Percentiles rank a stretch among this genome's conserved stretches.
Conservation (phyloP, 2,113 vertebrate species). For the Callorhinus ursinus region DNA sequence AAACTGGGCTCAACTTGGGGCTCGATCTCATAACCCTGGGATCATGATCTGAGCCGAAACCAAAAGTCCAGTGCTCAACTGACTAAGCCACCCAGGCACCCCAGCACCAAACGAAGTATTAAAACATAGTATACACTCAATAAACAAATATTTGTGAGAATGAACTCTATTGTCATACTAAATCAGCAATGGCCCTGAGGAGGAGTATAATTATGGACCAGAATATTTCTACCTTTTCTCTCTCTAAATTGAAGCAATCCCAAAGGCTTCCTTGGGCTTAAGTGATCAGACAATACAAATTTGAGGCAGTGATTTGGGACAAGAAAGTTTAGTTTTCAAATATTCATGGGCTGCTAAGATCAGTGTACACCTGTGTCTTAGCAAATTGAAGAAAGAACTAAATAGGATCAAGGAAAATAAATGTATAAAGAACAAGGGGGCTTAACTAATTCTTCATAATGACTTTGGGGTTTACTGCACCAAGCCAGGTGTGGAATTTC, state of each 20-base stretch:
- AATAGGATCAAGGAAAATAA: constrained; percentile 73
- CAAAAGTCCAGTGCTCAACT: background rate
- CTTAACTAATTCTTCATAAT: constrained; percentile 68
- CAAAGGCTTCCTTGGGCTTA: background rate
- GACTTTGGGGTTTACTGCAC: constrained; percentile 60
- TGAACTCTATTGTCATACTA: background rate
- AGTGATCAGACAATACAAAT: background rate
- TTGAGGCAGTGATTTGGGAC: constrained; percentile 34
- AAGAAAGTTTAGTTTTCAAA: constrained; percentile 55
- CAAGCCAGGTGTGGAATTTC: constrained; percentile 63
- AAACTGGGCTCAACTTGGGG: background rate
- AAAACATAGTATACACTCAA: background rate
- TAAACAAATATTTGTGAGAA: background rate
- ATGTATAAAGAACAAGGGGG: constrained; percentile 56
- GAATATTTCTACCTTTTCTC: background rate
- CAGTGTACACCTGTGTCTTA: constrained; percentile 55
- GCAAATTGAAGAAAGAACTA: constrained; percentile 62
- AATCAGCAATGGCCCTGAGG: background rate
- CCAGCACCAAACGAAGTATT: background rate
- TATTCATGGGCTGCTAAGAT: constrained; percentile 62
- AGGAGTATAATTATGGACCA: background rate
- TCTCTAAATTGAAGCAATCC: background rate
- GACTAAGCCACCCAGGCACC: background rate
- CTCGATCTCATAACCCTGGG: background rate
- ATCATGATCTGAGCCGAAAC: background rate